phyloP scores from a whole-genome alignment of 2,888 invertebrate species.

The Drosophila aldrichi region DNA sequence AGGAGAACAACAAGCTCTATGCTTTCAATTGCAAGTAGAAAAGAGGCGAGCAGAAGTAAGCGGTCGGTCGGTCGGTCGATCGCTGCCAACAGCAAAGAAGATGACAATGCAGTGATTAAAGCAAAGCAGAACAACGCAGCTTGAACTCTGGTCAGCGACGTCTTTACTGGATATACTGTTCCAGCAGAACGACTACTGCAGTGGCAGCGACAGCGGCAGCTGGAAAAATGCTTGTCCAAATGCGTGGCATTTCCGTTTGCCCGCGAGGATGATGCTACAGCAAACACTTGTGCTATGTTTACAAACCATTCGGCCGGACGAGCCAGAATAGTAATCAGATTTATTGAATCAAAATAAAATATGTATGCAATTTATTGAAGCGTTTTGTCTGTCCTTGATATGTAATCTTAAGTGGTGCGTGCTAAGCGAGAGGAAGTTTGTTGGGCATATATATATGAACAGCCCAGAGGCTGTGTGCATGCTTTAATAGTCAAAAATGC shows the following conservation, averaged over 20 bases:
- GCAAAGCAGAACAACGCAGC: constrained; percentile 73
- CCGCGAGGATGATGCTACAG: constrained; percentile 56
- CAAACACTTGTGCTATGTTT: constrained; percentile 13
- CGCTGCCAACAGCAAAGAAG: constrained; percentile 54
- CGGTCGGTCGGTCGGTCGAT: constrained; percentile 1
- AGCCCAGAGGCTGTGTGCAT: not conserved
- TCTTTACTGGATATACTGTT: constrained; percentile 29
- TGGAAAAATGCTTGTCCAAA: constrained; percentile 73
- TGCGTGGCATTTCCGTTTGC: constrained; percentile 73
- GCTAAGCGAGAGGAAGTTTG: constrained; percentile 12
- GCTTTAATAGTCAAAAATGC: not conserved
- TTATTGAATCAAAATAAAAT: constrained; percentile 74
- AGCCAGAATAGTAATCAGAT: constrained; percentile 55
- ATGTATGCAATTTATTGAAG: constrained; percentile 53
- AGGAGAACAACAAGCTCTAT: constrained; percentile 46
- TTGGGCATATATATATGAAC: not conserved
- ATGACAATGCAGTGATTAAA: constrained; percentile 79
- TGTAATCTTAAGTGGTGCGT: constrained; percentile 15
- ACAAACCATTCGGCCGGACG: constrained; percentile 19
- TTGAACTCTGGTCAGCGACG: constrained; percentile 65
- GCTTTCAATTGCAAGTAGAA: constrained; percentile 33
- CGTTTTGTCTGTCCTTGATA: constrained; percentile 38
- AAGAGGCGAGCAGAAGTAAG: constrained; percentile 28
- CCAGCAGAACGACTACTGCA: not conserved
- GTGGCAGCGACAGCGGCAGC: constrained; percentile 44